Percentiles rank a stretch among this genome's conserved stretches.
phyloP scores from a whole-genome alignment of 2,888 invertebrate species.

The Abrostola triplasia region DNA sequence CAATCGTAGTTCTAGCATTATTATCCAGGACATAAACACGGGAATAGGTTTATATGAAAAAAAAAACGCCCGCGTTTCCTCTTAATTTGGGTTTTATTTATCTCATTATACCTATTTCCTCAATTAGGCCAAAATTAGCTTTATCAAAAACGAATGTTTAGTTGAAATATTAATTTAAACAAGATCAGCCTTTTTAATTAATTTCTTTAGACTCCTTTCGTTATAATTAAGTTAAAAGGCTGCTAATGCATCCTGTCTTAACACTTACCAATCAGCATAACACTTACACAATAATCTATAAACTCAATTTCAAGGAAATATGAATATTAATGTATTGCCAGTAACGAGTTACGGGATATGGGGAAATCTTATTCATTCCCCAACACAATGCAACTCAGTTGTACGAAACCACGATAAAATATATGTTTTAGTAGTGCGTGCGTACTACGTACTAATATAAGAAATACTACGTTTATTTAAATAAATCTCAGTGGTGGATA shows the following conservation, averaged over 20 bases:
- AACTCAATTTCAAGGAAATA: conserved; percentile 38
- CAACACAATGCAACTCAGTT: conserved; percentile 32
- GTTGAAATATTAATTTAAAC: background rate
- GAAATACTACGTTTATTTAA: background rate
- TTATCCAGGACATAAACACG: no score
- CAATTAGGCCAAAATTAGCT: no score
- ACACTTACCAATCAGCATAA: background rate
- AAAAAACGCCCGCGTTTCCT: no score
- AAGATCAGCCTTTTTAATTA: background rate
- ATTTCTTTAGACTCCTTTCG: background rate
- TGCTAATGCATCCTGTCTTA: conserved; percentile 2
- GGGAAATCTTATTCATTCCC: conserved; percentile 38
- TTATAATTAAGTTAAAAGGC: background rate
- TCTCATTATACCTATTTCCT: no score
- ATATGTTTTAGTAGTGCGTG: background rate
- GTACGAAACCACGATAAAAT: conserved; percentile 43
- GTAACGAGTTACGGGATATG: conserved; percentile 43
- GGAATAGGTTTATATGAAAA: no score
- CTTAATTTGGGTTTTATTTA: no score
- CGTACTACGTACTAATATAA: background rate
- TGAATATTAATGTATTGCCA: conserved; percentile 35
- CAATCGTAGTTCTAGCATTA: no score
- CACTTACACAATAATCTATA: conserved; percentile 24
- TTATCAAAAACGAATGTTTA: no score
- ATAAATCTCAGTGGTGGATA: background rate